Conservation (phyloP, 2,888 invertebrate species). For the Diarsia brunnea region DNA sequence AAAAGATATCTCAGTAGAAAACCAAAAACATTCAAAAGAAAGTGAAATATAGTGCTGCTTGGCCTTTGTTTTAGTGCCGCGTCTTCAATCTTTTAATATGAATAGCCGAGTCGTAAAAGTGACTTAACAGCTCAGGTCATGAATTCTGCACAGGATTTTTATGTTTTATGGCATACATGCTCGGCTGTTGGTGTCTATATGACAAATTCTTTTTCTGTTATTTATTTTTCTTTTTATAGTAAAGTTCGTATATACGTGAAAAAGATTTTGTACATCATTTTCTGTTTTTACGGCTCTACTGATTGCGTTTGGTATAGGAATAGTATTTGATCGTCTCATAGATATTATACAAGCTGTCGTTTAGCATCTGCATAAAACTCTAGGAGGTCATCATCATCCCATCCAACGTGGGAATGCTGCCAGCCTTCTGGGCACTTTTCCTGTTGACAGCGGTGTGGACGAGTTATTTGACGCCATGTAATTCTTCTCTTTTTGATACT, state of each 20-base stretch:
- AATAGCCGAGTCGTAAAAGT: slow-evolving; percentile 63
- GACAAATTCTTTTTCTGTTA: slow-evolving; percentile 25
- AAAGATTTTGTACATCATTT: neutral
- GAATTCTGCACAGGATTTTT: slow-evolving; percentile 56
- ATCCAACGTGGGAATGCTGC: too few species aligned
- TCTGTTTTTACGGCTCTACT: neutral
- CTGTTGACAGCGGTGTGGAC: too few species aligned
- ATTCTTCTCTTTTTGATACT: too few species aligned
- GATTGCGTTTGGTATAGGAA: neutral
- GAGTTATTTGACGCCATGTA: too few species aligned
- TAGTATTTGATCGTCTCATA: neutral
- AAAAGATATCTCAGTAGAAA: neutral
- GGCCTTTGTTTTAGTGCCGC: slow-evolving; percentile 54
- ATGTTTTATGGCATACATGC: slow-evolving; percentile 46
- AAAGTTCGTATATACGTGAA: neutral
- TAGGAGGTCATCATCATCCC: too few species aligned
- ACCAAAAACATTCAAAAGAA: slow-evolving; percentile 31
- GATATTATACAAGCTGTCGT: too few species aligned
- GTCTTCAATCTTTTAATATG: slow-evolving; percentile 65
- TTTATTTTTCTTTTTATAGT: slow-evolving; percentile 8
- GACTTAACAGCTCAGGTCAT: slow-evolving; percentile 59
- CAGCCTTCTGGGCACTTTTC: too few species aligned
- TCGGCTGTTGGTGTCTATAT: slow-evolving; percentile 21
- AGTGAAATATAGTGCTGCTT: slow-evolving; percentile 40
- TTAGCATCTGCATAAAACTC: too few species aligned